phyloP scores from a whole-genome alignment of 2,888 invertebrate species.

The Lithophane socia region DNA sequence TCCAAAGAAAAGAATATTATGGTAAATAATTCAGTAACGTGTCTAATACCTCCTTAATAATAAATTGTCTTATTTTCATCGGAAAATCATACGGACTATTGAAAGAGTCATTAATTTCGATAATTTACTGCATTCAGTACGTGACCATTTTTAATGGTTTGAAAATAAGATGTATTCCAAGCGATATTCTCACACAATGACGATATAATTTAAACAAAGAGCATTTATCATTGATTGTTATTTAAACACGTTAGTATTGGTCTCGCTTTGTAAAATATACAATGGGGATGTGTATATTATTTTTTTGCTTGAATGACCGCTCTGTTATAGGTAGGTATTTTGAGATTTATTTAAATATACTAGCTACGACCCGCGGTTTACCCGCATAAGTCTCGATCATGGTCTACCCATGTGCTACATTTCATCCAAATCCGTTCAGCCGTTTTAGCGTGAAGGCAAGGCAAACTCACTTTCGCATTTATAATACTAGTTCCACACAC shows the following conservation, averaged over 20 bases:
- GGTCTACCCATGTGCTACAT: too few species aligned
- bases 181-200: conserved; percentile 65
- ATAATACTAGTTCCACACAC: too few species aligned
- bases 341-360: neutral
- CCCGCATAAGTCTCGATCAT: too few species aligned
- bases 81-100: neutral
- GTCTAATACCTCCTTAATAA: neutral
- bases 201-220: conserved; percentile 73
- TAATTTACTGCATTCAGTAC: conserved; percentile 11
- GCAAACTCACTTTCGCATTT: too few species aligned
- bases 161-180: conserved; percentile 52
- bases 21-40: neutral
- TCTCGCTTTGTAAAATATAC: conserved; percentile 63
- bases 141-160: conserved; percentile 30
- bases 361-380: too few species aligned
- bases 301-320: conserved; percentile 17
- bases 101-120: conserved; percentile 6
- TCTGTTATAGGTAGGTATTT: neutral
- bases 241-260: conserved; percentile 65
- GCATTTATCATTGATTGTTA: conserved; percentile 74
- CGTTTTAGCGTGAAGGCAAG: too few species aligned
- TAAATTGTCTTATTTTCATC: neutral
- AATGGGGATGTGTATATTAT: conserved; percentile 49
- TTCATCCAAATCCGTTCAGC: too few species aligned
- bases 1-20: neutral